Base-by-base conservation (phyloP, 2,888 invertebrate species). In the Coelinius sp. region DNA sequence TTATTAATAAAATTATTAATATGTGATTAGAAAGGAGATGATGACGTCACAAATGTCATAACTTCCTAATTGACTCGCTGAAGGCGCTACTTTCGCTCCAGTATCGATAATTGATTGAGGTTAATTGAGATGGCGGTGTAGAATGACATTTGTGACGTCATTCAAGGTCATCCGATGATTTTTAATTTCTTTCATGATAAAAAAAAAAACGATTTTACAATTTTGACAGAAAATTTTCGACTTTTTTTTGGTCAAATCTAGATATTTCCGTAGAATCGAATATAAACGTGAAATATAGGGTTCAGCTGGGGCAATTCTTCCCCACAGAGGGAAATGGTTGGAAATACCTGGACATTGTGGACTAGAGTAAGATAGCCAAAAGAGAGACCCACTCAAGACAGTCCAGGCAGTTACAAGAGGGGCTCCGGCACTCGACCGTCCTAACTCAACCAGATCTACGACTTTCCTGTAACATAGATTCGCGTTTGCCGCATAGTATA, bases 401-500 rank as follows among this genome's bases (percentile, higher is more conserved):
- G 69, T 64, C 46, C 52, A 25, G 64, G 73, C 68, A 71, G 68
- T 68, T 68, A 68, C 71, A 64, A 56, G 68, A 71, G 71, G 67
- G 71, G 67, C 73, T 71, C 46, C 59, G 70, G 53, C 74, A n/a
- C n/a, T 71, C 70, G 65, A 72, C 72, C 75, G 74, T 76, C 74
- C 78, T 78, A 75, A 78, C 79, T 79, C 76, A 78, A 71, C 71
- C 76, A 78, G 78, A 79, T 77, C 76, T 79, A 79, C 78, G 79
- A 70, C 76, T 76, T 79, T 79, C 79, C 79, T 79, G 79, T 76
- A 76, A 76, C 79, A 79, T 79, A 79, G 79, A 79, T 78, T 76
- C 76, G 75, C 76, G 77, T 78, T 78, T 78, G 77, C 78, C 78
- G 78, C 77, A 77, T 76, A 77, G 77, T 73, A 68, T 70, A 74